These are phyloP conservation scores for Carollia perspicillata DNA, from an alignment of 2,113 vertebrate species.

Conservation along the genomic window DNA sequence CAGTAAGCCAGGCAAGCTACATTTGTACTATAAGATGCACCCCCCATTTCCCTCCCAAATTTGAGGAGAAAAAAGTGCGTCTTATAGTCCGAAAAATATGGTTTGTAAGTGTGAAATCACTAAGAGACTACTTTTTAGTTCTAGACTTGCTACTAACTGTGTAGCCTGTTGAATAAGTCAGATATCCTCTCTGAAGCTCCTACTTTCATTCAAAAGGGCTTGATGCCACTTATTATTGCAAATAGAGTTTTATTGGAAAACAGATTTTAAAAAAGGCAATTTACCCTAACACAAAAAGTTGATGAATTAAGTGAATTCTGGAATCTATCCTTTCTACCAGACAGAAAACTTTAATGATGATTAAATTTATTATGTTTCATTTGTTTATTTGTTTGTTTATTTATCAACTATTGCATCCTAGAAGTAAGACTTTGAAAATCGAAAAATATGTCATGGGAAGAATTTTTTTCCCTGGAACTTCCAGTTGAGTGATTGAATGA, in stretches of 20 bases:
- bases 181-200: background rate
- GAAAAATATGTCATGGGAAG: background rate
- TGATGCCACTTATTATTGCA: background rate
- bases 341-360: background rate
- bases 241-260: conserved; percentile 40
- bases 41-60: no score
- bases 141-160: background rate
- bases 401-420: background rate
- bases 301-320: background rate
- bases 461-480: background rate
- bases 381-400: background rate
- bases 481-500: conserved; percentile 20
- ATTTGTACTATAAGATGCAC: no score
- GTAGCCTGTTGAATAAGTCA: background rate
- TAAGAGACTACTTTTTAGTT: background rate
- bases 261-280: background rate
- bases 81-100: no score
- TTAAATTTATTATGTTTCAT: background rate
- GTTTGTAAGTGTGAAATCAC: background rate
- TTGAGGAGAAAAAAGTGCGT: no score
- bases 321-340: background rate
- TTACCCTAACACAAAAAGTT: background rate
- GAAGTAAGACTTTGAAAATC: conserved; percentile 20
- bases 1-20: no score
- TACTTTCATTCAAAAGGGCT: background rate